Percentiles rank a stretch among this genome's conserved stretches.
Evolutionary conservation across 92 coral and sea anemone species (phyloP).

Genomic region (Epizoanthus rinbou): DNA sequence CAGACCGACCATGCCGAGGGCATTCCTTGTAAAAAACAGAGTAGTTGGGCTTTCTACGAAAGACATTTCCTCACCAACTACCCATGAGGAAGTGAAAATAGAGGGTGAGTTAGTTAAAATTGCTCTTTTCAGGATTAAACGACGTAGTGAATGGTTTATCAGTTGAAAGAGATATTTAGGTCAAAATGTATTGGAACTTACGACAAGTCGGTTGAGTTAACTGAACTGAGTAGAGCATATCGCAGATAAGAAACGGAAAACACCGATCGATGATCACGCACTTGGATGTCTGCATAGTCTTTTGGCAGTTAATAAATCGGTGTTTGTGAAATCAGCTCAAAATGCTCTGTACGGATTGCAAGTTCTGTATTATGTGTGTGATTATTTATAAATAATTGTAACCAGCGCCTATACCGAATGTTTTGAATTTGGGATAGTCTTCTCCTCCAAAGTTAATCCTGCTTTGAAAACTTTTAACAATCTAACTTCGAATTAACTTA

Average conservation of each 20-base stretch:
- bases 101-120: constrained; percentile 62
- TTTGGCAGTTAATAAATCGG: constrained; percentile 26
- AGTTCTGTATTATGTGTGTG: constrained; percentile 12
- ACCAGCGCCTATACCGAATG: constrained; percentile 11
- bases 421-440: constrained; percentile 29
- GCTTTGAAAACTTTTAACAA: background rate
- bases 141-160: constrained; percentile 1
- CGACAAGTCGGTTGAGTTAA: background rate
- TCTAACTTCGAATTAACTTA: constrained; percentile 11
- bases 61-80: constrained; percentile 47
- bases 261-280: background rate
- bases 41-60: constrained; percentile 16
- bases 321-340: constrained; percentile 19
- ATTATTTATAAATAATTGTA: constrained; percentile 18
- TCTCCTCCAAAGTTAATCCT: background rate
- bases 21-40: constrained; percentile 82
- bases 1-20: constrained; percentile 69
- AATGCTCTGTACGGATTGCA: constrained; percentile 31
- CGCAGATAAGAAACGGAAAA: background rate
- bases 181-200: background rate
- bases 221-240: background rate
- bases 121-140: constrained; percentile 67
- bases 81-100: constrained; percentile 35
- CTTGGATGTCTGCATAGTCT: background rate
- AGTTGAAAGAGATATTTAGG: background rate